Evolutionary conservation across 2,113 vertebrate species (phyloP), one percentile per base, ranked within the genome.

Genomic region (Rallus limicola): DNA sequence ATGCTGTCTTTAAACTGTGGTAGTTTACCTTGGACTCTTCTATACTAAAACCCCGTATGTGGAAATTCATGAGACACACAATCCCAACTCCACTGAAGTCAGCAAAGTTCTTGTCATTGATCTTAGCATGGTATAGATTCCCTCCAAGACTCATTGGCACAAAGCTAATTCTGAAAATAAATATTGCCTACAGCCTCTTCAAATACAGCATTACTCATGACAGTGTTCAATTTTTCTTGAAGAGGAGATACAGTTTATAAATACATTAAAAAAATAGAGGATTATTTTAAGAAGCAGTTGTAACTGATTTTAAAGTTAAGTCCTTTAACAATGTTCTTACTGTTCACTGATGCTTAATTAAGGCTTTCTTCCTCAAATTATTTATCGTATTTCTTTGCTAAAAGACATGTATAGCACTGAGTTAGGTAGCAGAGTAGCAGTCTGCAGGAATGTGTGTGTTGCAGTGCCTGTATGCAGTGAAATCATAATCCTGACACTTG

Each of bases 111-210:
- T 68, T 84, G 56, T 60, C 56, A 71, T 58, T 94, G 88, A 92
- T 96, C 44, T 71, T 83, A 56, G 9, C 38, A 38, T 78, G 67
- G 33, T 86, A 33, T 79, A 86, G 60, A 71, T 81, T 88, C 85
- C 12, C 71, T 62, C 26, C 82, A 72, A 88, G 70, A 72, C 23
- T 88, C 67, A 52, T 82, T 70, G 72, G 63, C 36, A 72, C 46
- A 86, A 86, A 86, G 48, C 31, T 81, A 86, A 33, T 96, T 92
- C 82, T 88, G 76, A 74, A 92, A 86, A 86, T 59, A 90, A 77
- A 40, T 88, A 72, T 50, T 86, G 80, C 64, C 79, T 93, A 13
- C n/a, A 80, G 82, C 59, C 17, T 83, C 28, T 70, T 94, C 28
- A 68, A 78, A 70, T 86, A 74, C 36, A 74, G 31, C 20, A 38